phyloP scores from a whole-genome alignment of 2,888 invertebrate species.

The Hypercompe scribonia region DNA sequence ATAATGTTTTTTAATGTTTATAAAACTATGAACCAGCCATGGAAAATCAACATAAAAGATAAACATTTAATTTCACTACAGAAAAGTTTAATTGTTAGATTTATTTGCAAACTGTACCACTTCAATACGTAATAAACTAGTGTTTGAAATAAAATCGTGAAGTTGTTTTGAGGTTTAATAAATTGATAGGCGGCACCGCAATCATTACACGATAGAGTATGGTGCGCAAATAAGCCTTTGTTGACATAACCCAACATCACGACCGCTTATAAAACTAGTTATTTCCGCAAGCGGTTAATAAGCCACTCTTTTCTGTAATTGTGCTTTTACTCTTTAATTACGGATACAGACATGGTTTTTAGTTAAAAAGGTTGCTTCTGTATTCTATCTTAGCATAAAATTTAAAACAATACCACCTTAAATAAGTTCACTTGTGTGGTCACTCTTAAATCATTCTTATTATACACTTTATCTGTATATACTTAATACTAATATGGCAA shows the following conservation, averaged over 20 bases:
- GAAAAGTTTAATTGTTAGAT: slow-evolving; percentile 11
- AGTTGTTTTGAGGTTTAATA: slow-evolving; percentile 65
- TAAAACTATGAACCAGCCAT: neutral
- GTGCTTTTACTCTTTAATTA: slow-evolving; percentile 15
- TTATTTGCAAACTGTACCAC: slow-evolving; percentile 67
- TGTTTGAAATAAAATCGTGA: slow-evolving; percentile 76
- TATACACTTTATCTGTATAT: neutral
- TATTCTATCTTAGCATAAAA: neutral
- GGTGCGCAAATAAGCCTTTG: slow-evolving; percentile 68
- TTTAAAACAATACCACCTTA: neutral
- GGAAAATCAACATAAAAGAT: neutral
- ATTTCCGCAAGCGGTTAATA: slow-evolving; percentile 32
- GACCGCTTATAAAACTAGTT: slow-evolving; percentile 44
- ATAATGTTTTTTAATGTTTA: neutral
- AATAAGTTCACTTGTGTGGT: neutral
- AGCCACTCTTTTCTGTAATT: slow-evolving; percentile 33
- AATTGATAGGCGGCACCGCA: slow-evolving; percentile 73
- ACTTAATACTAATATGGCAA: neutral
- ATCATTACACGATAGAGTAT: slow-evolving; percentile 59
- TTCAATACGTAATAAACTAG: slow-evolving; percentile 74
- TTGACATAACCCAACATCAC: slow-evolving; percentile 62
- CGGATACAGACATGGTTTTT: neutral
- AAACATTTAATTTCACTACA: neutral
- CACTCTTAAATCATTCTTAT: neutral
- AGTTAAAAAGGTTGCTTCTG: neutral